Evolutionary conservation across 2,113 vertebrate genomes (phyloP).

Genomic region (Laterallus jamaicensis): DNA sequence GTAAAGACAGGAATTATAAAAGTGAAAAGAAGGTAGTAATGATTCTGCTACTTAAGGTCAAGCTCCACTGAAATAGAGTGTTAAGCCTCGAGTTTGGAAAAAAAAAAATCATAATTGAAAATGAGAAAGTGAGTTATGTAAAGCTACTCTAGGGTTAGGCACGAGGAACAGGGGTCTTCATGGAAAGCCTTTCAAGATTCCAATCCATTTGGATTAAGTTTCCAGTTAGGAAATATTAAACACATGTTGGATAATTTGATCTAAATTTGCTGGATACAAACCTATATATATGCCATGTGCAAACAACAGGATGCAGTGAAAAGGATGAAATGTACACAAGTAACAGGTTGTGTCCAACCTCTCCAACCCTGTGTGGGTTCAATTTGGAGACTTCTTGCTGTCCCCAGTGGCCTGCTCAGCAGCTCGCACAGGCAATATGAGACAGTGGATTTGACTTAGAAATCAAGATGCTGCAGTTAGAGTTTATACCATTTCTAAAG

Average conservation of each 20-base stretch:
- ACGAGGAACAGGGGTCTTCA: neutral
- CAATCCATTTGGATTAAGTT: neutral
- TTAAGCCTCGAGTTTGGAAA: neutral
- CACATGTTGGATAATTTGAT: neutral
- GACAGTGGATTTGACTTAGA: neutral
- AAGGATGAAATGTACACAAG: neutral
- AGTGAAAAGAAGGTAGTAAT: slow-evolving; percentile 13
- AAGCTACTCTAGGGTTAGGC: neutral
- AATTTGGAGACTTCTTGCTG: neutral
- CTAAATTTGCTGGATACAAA: neutral
- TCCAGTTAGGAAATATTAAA: neutral
- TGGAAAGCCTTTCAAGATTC: neutral
- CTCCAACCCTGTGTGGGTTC: neutral
- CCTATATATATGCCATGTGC: neutral
- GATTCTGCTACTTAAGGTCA: neutral
- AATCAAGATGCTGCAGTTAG: neutral
- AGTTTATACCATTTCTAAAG: neutral
- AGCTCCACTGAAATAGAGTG: neutral
- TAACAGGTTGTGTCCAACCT: no score
- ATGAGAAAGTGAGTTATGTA: neutral
- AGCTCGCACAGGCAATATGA: neutral
- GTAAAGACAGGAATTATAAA: neutral
- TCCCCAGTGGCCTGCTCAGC: neutral
- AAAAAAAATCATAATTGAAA: neutral
- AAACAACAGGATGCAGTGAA: neutral